Conservation (phyloP, 2,888 invertebrate genomes). For the Agonopterix subpropinquella region DNA sequence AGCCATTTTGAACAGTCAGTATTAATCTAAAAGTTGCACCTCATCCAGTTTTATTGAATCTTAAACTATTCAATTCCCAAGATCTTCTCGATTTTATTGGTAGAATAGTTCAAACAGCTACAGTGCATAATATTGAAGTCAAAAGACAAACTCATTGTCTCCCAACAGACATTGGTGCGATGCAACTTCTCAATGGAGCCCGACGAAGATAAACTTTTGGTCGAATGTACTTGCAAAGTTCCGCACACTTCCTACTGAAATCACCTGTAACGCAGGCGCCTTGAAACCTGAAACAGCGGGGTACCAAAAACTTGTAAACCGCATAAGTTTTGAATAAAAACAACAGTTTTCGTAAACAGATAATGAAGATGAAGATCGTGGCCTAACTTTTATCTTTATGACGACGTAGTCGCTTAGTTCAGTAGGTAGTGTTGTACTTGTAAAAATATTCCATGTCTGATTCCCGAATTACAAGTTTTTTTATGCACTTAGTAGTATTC, state of each 20-base stretch:
- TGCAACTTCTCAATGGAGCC: slow-evolving; percentile 45
- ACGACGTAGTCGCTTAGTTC: too few relatives aligned
- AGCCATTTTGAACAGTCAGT: too few relatives aligned
- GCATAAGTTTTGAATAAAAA: too few relatives aligned
- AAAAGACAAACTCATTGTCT: slow-evolving; percentile 57
- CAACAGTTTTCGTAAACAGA: too few relatives aligned
- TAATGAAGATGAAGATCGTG: too few relatives aligned
- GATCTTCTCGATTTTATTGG: too few relatives aligned
- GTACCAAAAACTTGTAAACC: slow-evolving; percentile 16
- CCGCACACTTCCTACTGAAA: slow-evolving; percentile 13
- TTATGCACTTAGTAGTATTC: too few relatives aligned
- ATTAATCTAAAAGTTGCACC: too few relatives aligned
- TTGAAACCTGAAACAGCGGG: slow-evolving; percentile 39
- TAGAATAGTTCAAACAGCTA: slow-evolving; percentile 28
- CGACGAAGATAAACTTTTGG: slow-evolving; percentile 44
- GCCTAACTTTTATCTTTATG: too few relatives aligned
- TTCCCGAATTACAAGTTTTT: too few relatives aligned
- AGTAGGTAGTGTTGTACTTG: too few relatives aligned
- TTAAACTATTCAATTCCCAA: background rate
- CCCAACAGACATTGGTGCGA: slow-evolving; percentile 36
- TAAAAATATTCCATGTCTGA: too few relatives aligned
- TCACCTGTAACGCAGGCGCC: slow-evolving; percentile 41
- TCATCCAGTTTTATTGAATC: background rate
- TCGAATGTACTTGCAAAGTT: slow-evolving; percentile 32
- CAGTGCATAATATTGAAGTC: slow-evolving; percentile 44